Percentiles rank a stretch among this genome's conserved stretches.
phyloP scores from a whole-genome alignment of 37 sponge, comb jelly and placozoan species.

The Oopsacas minuta region DNA sequence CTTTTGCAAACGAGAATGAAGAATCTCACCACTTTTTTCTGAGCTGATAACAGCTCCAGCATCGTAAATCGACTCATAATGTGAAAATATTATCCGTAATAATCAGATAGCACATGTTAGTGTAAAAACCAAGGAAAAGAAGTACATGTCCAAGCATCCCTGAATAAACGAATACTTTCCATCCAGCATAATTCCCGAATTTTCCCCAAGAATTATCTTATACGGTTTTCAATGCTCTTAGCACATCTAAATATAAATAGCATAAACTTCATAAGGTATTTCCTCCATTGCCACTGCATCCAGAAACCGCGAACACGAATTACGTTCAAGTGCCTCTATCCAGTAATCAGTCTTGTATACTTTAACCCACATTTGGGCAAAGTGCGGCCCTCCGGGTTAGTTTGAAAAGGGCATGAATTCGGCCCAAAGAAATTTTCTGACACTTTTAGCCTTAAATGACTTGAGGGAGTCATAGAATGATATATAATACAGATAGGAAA shows the following conservation, averaged over 20 bases:
- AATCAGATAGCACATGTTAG: conserved; percentile 1
- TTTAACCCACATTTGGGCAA: too few species aligned
- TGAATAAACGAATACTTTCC: not conserved
- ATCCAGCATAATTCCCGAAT: conserved; percentile 4
- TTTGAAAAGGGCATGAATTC: too few species aligned
- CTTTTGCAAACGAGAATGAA: conserved; percentile 19
- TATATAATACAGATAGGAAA: too few species aligned
- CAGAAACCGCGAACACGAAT: not conserved
- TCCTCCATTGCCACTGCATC: conserved; percentile 5
- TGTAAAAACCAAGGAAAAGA: conserved; percentile 1
- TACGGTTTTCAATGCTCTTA: conserved; percentile 6
- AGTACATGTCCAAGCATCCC: conserved; percentile 15
- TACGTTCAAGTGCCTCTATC: not conserved
- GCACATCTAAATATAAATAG: not conserved
- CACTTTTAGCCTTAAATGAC: too few species aligned
- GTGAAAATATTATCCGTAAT: not conserved
- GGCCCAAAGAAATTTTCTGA: too few species aligned
- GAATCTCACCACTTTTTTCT: conserved; percentile 3
- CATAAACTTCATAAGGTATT: not conserved
- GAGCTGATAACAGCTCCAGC: not conserved
- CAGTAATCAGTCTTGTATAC: conserved; percentile 11
- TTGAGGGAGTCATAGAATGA: too few species aligned
- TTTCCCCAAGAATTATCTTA: conserved; percentile 1
- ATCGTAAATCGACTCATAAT: not conserved
- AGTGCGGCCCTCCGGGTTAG: too few species aligned